These are phyloP conservation scores for Sesamia nonagrioides DNA, from an alignment of 1,140 invertebrate genomes.

Conservation along the genomic window DNA sequence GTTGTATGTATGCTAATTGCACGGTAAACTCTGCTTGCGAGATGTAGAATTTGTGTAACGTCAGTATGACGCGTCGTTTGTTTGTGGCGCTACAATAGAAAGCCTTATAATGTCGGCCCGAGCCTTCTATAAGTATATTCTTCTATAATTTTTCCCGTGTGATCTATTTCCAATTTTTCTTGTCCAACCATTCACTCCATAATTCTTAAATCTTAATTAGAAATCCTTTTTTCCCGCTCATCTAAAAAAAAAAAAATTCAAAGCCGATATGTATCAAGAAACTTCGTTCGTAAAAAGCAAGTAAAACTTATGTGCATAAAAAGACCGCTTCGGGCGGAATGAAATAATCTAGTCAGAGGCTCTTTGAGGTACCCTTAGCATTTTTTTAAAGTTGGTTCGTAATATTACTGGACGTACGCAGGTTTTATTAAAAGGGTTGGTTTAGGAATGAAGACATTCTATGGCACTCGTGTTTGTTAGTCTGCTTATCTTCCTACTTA, in stretches of 20 bases:
- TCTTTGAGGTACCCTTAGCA: background rate
- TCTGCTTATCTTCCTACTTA: too few species aligned
- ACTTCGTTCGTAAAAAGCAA: background rate
- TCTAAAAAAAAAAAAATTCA: background rate
- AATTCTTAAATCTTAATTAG: background rate
- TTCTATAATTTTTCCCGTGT: too few species aligned
- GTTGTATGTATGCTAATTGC: too few species aligned
- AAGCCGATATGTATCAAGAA: slow-evolving; percentile 15
- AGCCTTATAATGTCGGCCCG: too few species aligned
- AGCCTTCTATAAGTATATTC: too few species aligned
- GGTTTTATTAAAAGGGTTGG: slow-evolving; percentile 22
- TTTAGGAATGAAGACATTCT: too few species aligned
- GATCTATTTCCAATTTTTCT: too few species aligned
- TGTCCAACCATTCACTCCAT: background rate
- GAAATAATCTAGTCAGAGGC: background rate
- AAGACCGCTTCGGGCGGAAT: background rate
- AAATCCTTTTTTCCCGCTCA: background rate
- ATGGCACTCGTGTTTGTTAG: too few species aligned
- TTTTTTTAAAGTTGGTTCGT: background rate
- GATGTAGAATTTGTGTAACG: too few species aligned
- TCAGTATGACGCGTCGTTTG: too few species aligned
- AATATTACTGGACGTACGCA: background rate
- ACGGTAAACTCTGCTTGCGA: too few species aligned
- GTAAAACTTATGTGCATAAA: slow-evolving; percentile 29
- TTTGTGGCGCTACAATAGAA: too few species aligned